A percentile compares a stretch with the other conserved stretches of the same genome.
Conservation (phyloP, 2,797 vertebrate species). For the Glossophaga mutica region DNA sequence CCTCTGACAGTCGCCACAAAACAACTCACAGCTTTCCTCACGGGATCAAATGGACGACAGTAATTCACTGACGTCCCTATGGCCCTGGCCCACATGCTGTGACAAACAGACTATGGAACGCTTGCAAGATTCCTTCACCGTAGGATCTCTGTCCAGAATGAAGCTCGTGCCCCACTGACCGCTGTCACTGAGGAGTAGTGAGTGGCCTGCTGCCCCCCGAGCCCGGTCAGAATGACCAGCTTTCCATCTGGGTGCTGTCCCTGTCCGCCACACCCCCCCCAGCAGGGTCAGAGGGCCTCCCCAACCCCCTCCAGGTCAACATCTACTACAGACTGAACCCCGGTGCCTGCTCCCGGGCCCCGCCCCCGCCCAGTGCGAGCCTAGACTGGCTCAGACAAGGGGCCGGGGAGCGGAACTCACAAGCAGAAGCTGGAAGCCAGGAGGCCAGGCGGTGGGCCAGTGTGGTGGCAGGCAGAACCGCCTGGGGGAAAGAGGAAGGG, state of each 20-base stretch:
- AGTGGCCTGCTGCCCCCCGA: background rate
- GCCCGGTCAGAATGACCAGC: background rate
- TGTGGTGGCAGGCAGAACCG: background rate
- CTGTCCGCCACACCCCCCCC: rapidly evolving
- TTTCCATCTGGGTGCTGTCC: background rate
- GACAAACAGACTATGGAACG: background rate
- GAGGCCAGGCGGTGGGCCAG: no score
- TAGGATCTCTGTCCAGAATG: background rate
- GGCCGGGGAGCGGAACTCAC: background rate
- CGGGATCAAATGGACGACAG: background rate
- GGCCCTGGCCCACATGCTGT: no score
- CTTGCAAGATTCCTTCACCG: background rate
- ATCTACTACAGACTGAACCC: background rate
- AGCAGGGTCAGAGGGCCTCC: background rate
- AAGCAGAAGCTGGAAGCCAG: background rate
- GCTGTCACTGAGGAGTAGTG: background rate
- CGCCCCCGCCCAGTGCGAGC: background rate
- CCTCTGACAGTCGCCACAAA: background rate
- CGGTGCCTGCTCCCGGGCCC: background rate
- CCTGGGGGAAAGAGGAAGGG: background rate
- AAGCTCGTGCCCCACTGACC: background rate
- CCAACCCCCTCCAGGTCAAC: no score
- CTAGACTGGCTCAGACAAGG: background rate
- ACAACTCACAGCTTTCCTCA: background rate
- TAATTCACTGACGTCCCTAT: background rate